Conservation (phyloP, 2,888 invertebrate species). For the Aspidiotus destructor region DNA sequence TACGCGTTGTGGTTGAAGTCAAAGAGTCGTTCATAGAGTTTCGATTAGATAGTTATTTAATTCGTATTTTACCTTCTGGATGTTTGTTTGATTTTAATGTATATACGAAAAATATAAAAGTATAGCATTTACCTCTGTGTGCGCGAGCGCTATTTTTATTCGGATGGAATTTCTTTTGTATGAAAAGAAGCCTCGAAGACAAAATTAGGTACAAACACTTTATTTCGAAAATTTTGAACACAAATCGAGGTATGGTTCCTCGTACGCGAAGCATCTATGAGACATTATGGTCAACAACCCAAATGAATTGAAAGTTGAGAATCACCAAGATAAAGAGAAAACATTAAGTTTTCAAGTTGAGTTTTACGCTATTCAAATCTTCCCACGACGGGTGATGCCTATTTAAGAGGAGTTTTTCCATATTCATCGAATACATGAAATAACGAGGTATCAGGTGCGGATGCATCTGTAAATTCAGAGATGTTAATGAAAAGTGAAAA, state of each 20-base stretch:
- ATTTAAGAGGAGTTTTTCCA: conserved; percentile 18
- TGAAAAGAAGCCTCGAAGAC: no score
- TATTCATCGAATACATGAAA: conserved; percentile 25
- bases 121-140: not conserved
- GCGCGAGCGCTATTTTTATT: no score
- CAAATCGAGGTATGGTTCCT: no score
- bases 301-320: no score
- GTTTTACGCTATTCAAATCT: conserved; percentile 12
- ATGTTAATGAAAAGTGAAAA: not conserved
- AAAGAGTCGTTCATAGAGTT: not conserved
- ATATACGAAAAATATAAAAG: not conserved
- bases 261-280: no score
- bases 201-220: no score
- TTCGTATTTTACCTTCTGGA: conserved; percentile 2
- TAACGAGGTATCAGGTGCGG: conserved; percentile 24
- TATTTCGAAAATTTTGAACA: no score
- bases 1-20: not conserved
- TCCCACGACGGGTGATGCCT: conserved; percentile 26
- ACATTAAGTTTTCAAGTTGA: not conserved
- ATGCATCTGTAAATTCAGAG: conserved; percentile 11
- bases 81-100: not conserved
- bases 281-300: no score
- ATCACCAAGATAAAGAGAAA: no score
- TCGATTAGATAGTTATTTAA: not conserved
- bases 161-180: no score